A percentile compares a stretch with the other conserved stretches of the same genome.
Evolutionary conservation across 1,140 invertebrate species (phyloP).

Genomic region (Probaryconus sp.): DNA sequence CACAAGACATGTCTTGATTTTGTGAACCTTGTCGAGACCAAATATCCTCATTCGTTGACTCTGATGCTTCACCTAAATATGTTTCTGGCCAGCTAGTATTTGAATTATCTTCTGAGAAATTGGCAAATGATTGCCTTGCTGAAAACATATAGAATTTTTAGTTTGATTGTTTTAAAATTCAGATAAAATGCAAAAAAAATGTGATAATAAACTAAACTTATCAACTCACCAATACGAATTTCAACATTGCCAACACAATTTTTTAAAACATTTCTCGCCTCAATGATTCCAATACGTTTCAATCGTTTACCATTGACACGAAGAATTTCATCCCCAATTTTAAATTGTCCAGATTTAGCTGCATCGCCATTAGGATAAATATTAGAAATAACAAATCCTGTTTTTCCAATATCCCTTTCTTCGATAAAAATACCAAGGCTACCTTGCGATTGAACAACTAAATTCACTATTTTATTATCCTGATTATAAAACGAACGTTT

Average conservation of each 20-base stretch:
- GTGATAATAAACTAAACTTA: slow-evolving; percentile 32
- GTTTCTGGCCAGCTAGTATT: slow-evolving; percentile 65
- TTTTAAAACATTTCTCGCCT: slow-evolving; percentile 81
- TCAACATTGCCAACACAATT: slow-evolving; percentile 70
- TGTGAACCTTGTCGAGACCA: slow-evolving; percentile 61
- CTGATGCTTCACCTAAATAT: slow-evolving; percentile 58
- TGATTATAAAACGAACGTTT: slow-evolving; percentile 59
- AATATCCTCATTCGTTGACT: slow-evolving; percentile 63
- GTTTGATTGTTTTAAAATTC: too few species aligned
- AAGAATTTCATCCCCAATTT: slow-evolving; percentile 83
- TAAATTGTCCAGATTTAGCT: slow-evolving; percentile 68
- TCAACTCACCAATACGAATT: slow-evolving; percentile 61
- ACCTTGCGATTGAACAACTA: slow-evolving; percentile 56
- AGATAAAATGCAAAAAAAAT: too few species aligned
- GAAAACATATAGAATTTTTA: too few species aligned
- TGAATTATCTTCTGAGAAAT: slow-evolving; percentile 55
- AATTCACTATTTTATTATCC: slow-evolving; percentile 69
- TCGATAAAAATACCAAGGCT: slow-evolving; percentile 69
- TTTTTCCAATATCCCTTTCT: slow-evolving; percentile 66
- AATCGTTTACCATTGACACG: slow-evolving; percentile 83
- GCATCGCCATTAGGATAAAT: slow-evolving; percentile 69
- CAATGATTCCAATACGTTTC: slow-evolving; percentile 80
- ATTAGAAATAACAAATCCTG: slow-evolving; percentile 71
- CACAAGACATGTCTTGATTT: slow-evolving; percentile 30
- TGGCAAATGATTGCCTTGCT: slow-evolving; percentile 32